Evolutionary conservation across 2,888 invertebrate genomes (phyloP).

Genomic region (Folsomia candida): DNA sequence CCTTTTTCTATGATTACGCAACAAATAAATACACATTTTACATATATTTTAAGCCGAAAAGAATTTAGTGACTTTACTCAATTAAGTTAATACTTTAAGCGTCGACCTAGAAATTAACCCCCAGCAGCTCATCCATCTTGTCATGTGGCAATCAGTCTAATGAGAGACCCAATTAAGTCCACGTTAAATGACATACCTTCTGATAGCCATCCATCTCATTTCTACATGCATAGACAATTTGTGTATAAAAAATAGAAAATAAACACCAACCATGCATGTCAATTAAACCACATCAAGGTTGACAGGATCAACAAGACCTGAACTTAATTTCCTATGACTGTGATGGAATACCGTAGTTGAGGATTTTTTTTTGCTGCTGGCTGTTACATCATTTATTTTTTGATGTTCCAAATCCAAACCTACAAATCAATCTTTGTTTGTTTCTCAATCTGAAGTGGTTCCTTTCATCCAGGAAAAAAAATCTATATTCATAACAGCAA

Average conservation of each 20-base stretch:
- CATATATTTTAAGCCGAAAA: too few relatives aligned
- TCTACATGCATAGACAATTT: background rate
- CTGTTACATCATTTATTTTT: too few relatives aligned
- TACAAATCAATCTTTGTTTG: background rate
- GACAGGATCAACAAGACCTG: background rate
- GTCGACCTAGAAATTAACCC: too few relatives aligned
- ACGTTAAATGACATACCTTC: background rate
- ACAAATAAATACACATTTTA: too few relatives aligned
- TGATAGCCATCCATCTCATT: too few relatives aligned
- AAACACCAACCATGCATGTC: background rate
- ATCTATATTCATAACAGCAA: background rate
- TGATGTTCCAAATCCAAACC: background rate
- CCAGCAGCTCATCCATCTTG: background rate
- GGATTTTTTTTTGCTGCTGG: too few relatives aligned
- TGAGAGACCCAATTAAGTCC: background rate
- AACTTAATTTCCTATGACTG: background rate
- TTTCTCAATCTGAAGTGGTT: background rate
- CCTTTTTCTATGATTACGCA: too few relatives aligned
- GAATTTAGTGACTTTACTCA: too few relatives aligned
- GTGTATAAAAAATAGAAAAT: background rate
- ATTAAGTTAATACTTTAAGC: too few relatives aligned
- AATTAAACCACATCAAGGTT: background rate
- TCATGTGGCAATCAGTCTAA: background rate
- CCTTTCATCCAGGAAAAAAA: background rate
- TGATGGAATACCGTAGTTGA: background rate